Evolutionary conservation across 2,113 vertebrate genomes (phyloP), one percentile per base, ranked within the genome.

Genomic region (Heloderma charlesbogerti): DNA sequence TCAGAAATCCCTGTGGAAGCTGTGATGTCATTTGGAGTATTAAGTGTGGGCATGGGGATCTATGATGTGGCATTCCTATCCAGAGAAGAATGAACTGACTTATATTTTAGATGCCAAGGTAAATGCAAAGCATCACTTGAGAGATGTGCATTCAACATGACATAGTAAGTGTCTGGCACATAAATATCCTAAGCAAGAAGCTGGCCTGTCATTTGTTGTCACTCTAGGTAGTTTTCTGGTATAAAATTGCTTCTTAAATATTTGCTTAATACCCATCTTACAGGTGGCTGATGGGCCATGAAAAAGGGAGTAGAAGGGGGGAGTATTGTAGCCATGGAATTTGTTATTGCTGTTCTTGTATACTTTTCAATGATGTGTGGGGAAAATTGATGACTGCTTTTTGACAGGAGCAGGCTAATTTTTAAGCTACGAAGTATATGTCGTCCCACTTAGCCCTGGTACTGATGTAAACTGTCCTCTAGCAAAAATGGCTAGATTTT

Each of bases 121-220:
- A 90, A 90, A 29, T 71, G 25, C 79, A 69, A 4, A 92, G 0
- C 9, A 37, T 10, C 0, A 75, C 89, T 93, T 91, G 69, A 87
- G 57, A 86, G 43, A 67, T 90, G 89, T 63, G 69, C 81, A 77
- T 84, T 90, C 89, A 84, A 77, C 31, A 48, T 90, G 81, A 90
- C 81, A 90, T 84, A 90, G 71, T 84, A 84, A 90, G 81, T 90
- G 71, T 29, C 72, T 90, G 69, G 71, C 48, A 89, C 88, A 89
- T 89, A 89, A 89, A 82, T 89, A 89, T 89, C 66, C 67, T 43
- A 57, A 89, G 79, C 12, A 92, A 93, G 15, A 87, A 92, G 2
- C 84, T 66, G 63, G 25, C 84, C 16, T 74, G 54, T 10, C 31
- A 90, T 93, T 92, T 18, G 25, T n/a, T 80, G 67, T 1, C 4